Evolutionary conservation across 2,797 vertebrate species (phyloP).

Genomic region (Aplochiton taeniatus): DNA sequence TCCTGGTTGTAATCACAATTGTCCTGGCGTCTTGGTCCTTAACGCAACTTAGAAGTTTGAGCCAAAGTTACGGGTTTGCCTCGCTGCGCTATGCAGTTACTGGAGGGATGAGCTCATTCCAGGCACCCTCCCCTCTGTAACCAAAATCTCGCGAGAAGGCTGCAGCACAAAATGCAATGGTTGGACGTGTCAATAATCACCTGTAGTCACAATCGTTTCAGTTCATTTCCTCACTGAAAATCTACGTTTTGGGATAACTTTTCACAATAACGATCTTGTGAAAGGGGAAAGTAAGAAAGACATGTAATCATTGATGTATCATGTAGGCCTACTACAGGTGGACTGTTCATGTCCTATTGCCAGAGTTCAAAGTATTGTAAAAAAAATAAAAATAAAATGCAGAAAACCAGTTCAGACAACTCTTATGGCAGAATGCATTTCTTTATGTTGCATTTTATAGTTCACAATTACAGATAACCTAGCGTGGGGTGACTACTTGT

Average conservation of each 20-base stretch:
- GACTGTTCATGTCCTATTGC: no score
- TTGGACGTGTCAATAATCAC: conserved; percentile 71
- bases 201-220: conserved; percentile 46
- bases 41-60: conserved; percentile 74
- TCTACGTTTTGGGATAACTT: background rate
- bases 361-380: no score
- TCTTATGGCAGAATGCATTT: no score
- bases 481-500: no score
- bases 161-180: conserved; percentile 55
- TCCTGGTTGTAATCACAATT: conserved; percentile 26
- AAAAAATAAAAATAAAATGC: no score
- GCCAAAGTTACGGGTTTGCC: conserved; percentile 74
- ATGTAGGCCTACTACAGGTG: no score
- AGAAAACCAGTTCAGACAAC: no score
- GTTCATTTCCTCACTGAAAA: background rate
- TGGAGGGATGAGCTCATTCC: conserved; percentile 80
- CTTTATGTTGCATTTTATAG: no score
- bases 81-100: conserved; percentile 79
- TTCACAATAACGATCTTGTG: no score
- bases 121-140: conserved; percentile 51
- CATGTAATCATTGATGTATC: no score
- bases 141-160: conserved; percentile 76
- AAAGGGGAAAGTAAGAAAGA: no score
- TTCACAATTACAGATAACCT: no score
- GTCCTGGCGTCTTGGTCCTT: conserved; percentile 29